A percentile compares a stretch with the other conserved stretches of the same genome.
These are phyloP conservation scores for Chromoteleia sp. DNA, from an alignment of 2,888 invertebrate species.

Conservation along the genomic window DNA sequence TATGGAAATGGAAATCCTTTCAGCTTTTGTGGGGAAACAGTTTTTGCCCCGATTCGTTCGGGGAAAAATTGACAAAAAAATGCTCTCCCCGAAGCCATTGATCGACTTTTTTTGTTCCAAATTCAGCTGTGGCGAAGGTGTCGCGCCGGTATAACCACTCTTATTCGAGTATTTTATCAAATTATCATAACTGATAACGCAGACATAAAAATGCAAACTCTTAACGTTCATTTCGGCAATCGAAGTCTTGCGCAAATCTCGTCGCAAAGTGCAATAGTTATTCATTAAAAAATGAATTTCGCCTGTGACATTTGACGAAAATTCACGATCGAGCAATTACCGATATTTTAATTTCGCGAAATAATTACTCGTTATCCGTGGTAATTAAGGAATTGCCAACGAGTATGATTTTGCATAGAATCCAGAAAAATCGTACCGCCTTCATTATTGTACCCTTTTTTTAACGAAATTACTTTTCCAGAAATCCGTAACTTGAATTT, in stretches of 20 bases:
- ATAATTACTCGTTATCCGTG: neutral
- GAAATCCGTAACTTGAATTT: constrained; percentile 25
- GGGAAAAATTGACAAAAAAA: constrained; percentile 8
- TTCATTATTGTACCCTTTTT: too few species aligned
- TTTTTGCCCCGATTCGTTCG: neutral
- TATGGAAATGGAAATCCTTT: constrained; percentile 36
- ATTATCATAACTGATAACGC: constrained; percentile 3
- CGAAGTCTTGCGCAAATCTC: constrained; percentile 16
- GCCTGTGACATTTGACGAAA: constrained; percentile 7
- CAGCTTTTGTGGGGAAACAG: constrained; percentile 15
- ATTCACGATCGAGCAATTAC: neutral
- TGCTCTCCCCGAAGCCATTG: neutral
- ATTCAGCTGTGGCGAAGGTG: neutral
- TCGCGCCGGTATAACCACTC: too few species aligned
- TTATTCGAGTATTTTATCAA: neutral
- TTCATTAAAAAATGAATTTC: neutral
- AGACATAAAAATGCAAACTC: neutral
- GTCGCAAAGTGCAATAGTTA: constrained; percentile 3
- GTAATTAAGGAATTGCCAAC: neutral
- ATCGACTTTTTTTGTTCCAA: constrained; percentile 2
- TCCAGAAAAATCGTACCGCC: neutral
- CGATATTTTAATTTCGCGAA: neutral
- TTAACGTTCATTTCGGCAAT: constrained; percentile 5
- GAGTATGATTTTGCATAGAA: neutral
- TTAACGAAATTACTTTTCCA: neutral